Base-by-base conservation (phyloP, 2,113 vertebrate genomes). In the Taurulus bubalis region DNA sequence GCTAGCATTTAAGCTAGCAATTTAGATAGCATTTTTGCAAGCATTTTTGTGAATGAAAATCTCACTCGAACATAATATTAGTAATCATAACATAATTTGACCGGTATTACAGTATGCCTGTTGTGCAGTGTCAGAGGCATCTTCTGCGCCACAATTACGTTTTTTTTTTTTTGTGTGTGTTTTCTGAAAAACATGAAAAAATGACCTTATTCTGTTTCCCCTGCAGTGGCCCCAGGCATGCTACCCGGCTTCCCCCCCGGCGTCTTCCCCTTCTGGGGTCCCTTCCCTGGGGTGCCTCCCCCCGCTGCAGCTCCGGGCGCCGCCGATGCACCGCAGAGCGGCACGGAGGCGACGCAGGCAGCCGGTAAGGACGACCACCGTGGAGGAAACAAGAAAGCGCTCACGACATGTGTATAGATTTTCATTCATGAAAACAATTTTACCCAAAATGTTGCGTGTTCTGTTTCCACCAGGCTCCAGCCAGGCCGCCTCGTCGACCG, bases 211-310 rank as follows among this genome's bases (percentile, higher is more conserved):
- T n/a, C n/a, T n/a, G n/a, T 71, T 77, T 82, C 70, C 42, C 82
- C 16, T 59, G 0, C 87, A 97, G 97, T 97, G 62, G 95, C 95
- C 34, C 97, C 95, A 28, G 98, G 96, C 74, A 92, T 98, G 90
- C 91, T 98, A 78, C 97, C 97, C 2, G 97, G 96, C 2, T 98
- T 99, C 47, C 97, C 97, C 1, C 97, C 97, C 0, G 97, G 96
- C 6, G 92, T 98, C 89, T 98, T 99, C 83, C 97, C 97, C 0
- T 95, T 99, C 55, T 99, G 97, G 98, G 98, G 95, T 63, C 97
- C 97, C 1, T 98, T 99, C 72, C 97, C 97, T 1, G 96, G 96
- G 0, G 96, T 95, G 0, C 95, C 94, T 0, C 93, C 90, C 1
- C 95, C 94, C 49, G 95, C 93, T 1, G 91, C 82, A 30, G 85